Evolutionary conservation across 2,113 vertebrate genomes (phyloP).

Genomic region (Bucco capensis): DNA sequence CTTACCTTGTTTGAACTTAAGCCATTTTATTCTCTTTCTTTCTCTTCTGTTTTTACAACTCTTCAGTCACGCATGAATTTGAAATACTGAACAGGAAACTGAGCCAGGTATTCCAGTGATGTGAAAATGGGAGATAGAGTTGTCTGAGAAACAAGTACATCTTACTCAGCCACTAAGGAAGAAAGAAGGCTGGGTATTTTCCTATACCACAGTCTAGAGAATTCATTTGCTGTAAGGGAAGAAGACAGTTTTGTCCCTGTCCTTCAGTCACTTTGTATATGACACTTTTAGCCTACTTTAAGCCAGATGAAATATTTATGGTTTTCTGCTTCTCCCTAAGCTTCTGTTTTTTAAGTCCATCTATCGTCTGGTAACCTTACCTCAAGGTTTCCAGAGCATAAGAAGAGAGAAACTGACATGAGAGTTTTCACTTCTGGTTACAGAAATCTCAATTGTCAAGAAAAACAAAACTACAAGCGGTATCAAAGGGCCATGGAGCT

Average conservation of each 20-base stretch:
- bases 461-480: background rate
- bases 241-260: background rate
- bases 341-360: background rate
- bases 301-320: background rate
- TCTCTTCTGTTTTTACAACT: background rate
- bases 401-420: background rate
- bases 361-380: background rate
- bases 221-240: background rate
- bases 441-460: background rate
- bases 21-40: background rate
- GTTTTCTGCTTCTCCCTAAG: background rate
- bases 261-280: background rate
- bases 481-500: background rate
- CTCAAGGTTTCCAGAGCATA: background rate
- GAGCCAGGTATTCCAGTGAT: background rate
- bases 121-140: background rate
- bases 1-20: background rate
- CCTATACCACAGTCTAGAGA: background rate
- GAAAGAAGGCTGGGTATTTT: background rate
- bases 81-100: background rate
- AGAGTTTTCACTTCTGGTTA: background rate
- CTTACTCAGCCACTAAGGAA: background rate
- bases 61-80: background rate
- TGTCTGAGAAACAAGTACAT: background rate
- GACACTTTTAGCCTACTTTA: background rate